Base-by-base conservation (phyloP, 1,140 invertebrate genomes). In the Panonychus citri region DNA sequence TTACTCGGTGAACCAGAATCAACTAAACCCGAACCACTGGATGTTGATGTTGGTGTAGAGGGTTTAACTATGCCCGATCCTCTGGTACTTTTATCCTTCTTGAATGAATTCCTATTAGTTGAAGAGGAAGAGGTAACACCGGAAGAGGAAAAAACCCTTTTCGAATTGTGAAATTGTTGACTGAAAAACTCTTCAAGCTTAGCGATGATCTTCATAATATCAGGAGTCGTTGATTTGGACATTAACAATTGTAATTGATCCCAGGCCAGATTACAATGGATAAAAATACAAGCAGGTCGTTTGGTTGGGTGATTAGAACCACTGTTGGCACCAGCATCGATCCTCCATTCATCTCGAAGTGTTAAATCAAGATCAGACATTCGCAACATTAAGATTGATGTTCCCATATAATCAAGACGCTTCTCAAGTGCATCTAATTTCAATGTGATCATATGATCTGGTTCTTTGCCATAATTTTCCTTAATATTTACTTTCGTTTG, bases 171-270 rank as follows among this genome's bases (percentile, higher is more conserved):
- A 67, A 91, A 90, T 70, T 91, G 86, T 66, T 93, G 85, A 49
- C 82, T 82, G 67, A 95, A 95, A 71, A 95, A 97, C 72, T 96
- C 90, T 64, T 95, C 89, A 10, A 95, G 73, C 68, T 94, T 94
- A 54, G 85, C 81, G 65, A 85, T 87, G 83, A 96, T 94, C 72
- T 95, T 95, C 2, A 95, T 72, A 24, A 96, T 71, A 72, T 97
- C 91, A 0, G 89, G 86, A 0, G 89, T 95, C 0, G 91, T 95
- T 26, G 88, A 93, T 69, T 90, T 84, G 17, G 84, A 89, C 63
- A 97, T 94, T 77, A 95, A 82, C 25, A 95, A 76, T 72, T 97
- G 90, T 15, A 93, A 74, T 68, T 93, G 87, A 66, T 94, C 87
- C 91, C 90, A 97, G 42, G 76, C 77, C 39, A 97, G 72, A 63